Percentiles rank a stretch among this genome's conserved stretches.
These are phyloP conservation scores for Argyra leucocephala DNA, from an alignment of 2,888 invertebrate species.

Conservation along the genomic window DNA sequence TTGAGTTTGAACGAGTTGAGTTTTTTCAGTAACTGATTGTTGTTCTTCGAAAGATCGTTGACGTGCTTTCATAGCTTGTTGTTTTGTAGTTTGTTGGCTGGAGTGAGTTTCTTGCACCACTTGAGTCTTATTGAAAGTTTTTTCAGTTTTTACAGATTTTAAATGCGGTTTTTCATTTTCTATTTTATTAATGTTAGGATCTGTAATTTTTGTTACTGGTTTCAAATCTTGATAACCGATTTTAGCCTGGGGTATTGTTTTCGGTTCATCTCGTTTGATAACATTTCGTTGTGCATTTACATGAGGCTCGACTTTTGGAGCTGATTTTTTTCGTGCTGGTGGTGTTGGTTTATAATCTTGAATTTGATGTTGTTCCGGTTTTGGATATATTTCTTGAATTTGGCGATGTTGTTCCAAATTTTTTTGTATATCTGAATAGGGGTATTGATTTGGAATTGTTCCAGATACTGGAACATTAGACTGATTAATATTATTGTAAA, in stretches of 20 bases:
- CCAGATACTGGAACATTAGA: not conserved
- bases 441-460: not conserved
- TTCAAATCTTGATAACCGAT: not conserved
- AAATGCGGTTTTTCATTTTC: not conserved
- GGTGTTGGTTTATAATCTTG: not conserved
- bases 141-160: not conserved
- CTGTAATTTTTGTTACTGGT: not conserved
- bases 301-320: not conserved
- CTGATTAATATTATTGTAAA: not conserved
- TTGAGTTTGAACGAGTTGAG: not conserved
- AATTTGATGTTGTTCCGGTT: not conserved
- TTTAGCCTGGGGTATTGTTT: not conserved
- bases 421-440: slow-evolving; percentile 8
- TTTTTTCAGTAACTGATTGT: not conserved
- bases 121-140: not conserved
- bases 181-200: not conserved
- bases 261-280: no score
- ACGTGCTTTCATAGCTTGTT: not conserved
- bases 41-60: not conserved
- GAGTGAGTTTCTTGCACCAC: not conserved
- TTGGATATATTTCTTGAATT: not conserved
- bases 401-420: slow-evolving; percentile 3
- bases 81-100: not conserved
- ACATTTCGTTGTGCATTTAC: no score
- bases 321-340: not conserved